phyloP scores from a whole-genome alignment of 2,888 invertebrate species.

The Oxyteleia sp. region DNA sequence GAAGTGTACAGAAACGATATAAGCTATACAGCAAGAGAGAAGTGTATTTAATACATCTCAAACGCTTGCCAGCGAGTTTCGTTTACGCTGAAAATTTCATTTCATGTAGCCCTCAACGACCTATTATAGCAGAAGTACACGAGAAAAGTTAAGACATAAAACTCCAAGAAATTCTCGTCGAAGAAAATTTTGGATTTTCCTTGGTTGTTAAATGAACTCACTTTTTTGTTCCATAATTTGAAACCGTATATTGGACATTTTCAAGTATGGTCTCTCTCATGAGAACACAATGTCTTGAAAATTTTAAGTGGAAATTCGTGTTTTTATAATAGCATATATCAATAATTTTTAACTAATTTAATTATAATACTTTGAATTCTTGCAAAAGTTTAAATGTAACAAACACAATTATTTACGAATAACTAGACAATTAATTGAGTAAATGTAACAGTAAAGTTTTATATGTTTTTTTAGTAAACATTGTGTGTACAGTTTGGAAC shows the following conservation, averaged over 20 bases:
- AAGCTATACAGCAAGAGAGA: slow-evolving; percentile 57
- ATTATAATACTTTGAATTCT: neutral
- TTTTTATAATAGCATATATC: slow-evolving; percentile 21
- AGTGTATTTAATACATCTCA: slow-evolving; percentile 64
- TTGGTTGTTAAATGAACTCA: slow-evolving; percentile 55
- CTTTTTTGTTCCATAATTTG: slow-evolving; percentile 65
- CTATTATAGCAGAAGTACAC: slow-evolving; percentile 64
- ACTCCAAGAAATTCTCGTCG: slow-evolving; percentile 59
- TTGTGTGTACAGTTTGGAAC: neutral
- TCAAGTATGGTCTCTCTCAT: slow-evolving; percentile 44
- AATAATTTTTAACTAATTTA: slow-evolving; percentile 24
- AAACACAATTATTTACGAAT: slow-evolving; percentile 4
- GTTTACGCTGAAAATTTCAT: slow-evolving; percentile 72
- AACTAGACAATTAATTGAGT: neutral
- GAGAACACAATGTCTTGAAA: slow-evolving; percentile 33
- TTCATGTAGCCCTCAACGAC: slow-evolving; percentile 67
- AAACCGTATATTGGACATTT: slow-evolving; percentile 46
- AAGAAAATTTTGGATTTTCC: slow-evolving; percentile 61
- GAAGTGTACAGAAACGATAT: slow-evolving; percentile 53
- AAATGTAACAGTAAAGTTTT: neutral
- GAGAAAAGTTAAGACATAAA: slow-evolving; percentile 65
- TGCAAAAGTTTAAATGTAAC: slow-evolving; percentile 1
- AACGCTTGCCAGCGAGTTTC: slow-evolving; percentile 62
- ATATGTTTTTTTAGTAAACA: neutral
- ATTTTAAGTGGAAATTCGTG: slow-evolving; percentile 39